A percentile compares a stretch with the other conserved stretches of the same genome.
These are phyloP conservation scores for Ridgeia piscesae DNA, from an alignment of 1,140 invertebrate genomes.

Conservation along the genomic window DNA sequence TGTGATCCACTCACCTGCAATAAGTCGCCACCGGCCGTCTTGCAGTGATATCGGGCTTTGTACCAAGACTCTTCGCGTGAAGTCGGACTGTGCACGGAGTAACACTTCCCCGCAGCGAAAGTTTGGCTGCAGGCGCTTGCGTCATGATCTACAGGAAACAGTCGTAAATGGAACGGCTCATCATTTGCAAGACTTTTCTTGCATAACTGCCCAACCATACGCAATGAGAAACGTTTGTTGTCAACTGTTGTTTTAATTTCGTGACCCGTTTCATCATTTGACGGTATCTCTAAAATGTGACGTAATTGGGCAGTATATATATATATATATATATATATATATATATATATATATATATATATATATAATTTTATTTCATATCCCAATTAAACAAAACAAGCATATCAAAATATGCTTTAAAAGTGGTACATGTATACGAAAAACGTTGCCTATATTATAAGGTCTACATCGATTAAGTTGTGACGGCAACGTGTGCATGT, in stretches of 20 bases:
- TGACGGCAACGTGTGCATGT: neutral
- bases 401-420: no score
- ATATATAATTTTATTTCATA: no score
- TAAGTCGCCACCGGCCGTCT: neutral
- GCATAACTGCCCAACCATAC: neutral
- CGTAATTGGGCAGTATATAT: no score
- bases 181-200: neutral
- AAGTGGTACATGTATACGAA: no score
- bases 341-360: no score
- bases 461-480: neutral
- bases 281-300: neutral
- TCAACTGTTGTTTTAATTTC: neutral
- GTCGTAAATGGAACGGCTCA: neutral
- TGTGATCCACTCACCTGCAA: neutral
- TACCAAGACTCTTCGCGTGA: neutral
- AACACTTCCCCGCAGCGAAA: neutral
- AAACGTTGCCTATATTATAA: no score
- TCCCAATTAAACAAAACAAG: no score
- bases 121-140: neutral
- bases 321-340: no score
- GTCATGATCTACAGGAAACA: neutral
- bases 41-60: neutral
- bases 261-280: neutral
- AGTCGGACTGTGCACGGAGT: neutral
- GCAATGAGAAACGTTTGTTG: neutral